phyloP scores from a whole-genome alignment of 2,888 invertebrate genomes.

The Aproaerema taeniolella region DNA sequence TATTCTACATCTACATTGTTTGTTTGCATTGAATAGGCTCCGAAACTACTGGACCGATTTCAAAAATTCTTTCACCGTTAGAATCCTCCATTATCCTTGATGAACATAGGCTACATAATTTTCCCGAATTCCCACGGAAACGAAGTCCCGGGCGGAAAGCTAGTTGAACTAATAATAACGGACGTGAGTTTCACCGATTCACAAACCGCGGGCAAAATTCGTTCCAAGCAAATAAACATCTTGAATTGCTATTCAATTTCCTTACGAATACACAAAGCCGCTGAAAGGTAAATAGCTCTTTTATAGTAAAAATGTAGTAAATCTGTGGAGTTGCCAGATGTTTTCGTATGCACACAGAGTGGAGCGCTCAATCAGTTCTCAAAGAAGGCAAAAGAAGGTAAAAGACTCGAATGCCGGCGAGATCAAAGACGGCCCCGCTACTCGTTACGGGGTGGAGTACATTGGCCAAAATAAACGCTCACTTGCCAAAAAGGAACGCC shows the following conservation, averaged over 20 bases:
- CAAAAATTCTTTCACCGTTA: no score
- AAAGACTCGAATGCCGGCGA: slow-evolving; percentile 45
- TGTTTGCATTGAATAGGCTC: no score
- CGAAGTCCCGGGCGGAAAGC: no score
- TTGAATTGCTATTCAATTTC: slow-evolving; percentile 6
- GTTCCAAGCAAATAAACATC: slow-evolving; percentile 8
- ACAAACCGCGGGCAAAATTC: no score
- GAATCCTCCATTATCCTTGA: no score
- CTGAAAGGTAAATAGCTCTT: slow-evolving; percentile 33
- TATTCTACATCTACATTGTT: no score
- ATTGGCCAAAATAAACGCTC: background rate
- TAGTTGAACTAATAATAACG: no score
- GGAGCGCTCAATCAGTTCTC: slow-evolving; percentile 70
- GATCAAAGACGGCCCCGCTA: slow-evolving; percentile 47
- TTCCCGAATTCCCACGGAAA: no score
- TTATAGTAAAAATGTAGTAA: slow-evolving; percentile 46
- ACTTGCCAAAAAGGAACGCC: background rate
- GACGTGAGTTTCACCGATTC: no score
- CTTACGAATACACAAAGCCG: slow-evolving; percentile 23
- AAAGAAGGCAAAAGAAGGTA: slow-evolving; percentile 61
- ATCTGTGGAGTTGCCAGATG: slow-evolving; percentile 38
- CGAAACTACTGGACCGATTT: no score
- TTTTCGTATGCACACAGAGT: slow-evolving; percentile 69
- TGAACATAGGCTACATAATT: no score
- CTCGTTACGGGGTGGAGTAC: slow-evolving; percentile 10